Evolutionary conservation across 2,888 invertebrate genomes (phyloP), one percentile per base, ranked within the genome.

Genomic region (Notodonta ziczac): DNA sequence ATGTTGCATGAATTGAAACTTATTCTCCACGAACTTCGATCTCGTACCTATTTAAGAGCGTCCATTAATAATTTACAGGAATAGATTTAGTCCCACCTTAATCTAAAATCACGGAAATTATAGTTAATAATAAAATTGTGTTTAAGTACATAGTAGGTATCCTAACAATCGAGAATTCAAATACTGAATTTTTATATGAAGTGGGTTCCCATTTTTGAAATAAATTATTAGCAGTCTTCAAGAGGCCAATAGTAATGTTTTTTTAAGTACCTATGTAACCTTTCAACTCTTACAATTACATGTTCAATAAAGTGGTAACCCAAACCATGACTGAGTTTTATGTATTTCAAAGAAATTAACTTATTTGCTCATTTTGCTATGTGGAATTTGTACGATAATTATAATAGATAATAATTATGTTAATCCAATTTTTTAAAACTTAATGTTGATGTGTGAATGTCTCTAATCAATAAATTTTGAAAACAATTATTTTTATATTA

Each of bases 361-460:
- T 67, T 76, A 66, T 74, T 85, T 88, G 83, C 84, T 84, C 81
- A 82, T 75, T 76, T 76, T 73, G 78, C 80, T 84, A 78, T 82
- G 78, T 78, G 80, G 82, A 84, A 85, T 81, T 85, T 86, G 83
- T 88, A 87, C 83, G 76, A 86, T 85, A 86, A 80, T 82, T 82
- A 79, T 74, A 77, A 75, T 82, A 83, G 81, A 76, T 78, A 84
- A 76, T 78, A 84, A 82, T 81, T 83, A 85, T 85, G 82, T 86
- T 88, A 88, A 85, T 88, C 85, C 86, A 85, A 82, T 86, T 87
- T 85, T 24, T 84, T 86, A 80, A 84, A 85, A 80, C 83, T 87
- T 83, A 87, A 91, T 90, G 87, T 93, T 89, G 93, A 93, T 93
- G 93, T 93, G 93, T 93, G 93, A 93, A 93, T 93, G 93, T 93